Conservation (phyloP, 2,113 vertebrate species). For the Sclerurus mexicanus region DNA sequence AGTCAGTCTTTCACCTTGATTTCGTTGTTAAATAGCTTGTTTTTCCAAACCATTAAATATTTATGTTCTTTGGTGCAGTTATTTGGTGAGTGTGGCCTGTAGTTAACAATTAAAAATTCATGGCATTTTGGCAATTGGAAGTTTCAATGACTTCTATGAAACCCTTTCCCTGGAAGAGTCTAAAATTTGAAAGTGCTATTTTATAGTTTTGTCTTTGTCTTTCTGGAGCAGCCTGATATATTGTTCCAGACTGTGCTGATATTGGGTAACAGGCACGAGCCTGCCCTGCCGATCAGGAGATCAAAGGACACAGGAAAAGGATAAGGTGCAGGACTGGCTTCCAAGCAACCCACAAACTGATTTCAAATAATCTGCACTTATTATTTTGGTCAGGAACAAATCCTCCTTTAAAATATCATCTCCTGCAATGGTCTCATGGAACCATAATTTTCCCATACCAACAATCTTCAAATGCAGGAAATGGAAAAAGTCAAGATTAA, state of each 20-base stretch:
- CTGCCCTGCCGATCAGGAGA: neutral
- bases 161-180: neutral
- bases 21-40: neutral
- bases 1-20: neutral
- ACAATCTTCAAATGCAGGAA: neutral
- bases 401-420: neutral
- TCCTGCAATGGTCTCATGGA: neutral
- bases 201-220: neutral
- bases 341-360: neutral
- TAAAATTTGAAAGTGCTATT: neutral
- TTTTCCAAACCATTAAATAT: neutral
- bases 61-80: neutral
- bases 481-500: neutral
- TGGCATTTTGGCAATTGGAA: neutral
- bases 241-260: neutral
- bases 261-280: neutral
- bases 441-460: neutral
- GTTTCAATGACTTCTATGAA: neutral
- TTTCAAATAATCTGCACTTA: neutral
- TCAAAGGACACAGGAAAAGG: neutral
- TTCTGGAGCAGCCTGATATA: neutral
- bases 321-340: neutral
- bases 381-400: neutral
- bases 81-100: neutral
- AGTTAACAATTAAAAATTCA: neutral